These are phyloP conservation scores for Propsilocerus akamusi DNA, from an alignment of 1,140 invertebrate genomes.

Conservation along the genomic window DNA sequence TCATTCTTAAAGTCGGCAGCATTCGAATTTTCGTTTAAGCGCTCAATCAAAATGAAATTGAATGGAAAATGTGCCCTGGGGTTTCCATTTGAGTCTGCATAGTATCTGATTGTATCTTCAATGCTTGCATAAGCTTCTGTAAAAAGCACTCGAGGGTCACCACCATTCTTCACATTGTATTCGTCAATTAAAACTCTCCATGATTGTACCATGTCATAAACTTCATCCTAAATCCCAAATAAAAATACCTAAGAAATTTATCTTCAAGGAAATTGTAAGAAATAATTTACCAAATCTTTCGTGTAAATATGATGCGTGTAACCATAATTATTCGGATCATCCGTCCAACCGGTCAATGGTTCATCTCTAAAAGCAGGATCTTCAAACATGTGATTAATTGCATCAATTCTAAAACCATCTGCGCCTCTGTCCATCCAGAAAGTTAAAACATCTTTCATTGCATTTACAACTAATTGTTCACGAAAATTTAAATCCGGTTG, in stretches of 20 bases:
- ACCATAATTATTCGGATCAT: slow-evolving; percentile 26
- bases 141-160: slow-evolving; percentile 26
- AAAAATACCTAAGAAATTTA: too few relatives aligned
- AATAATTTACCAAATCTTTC: slow-evolving; percentile 24
- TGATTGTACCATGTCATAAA: slow-evolving; percentile 36
- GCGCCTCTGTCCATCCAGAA: slow-evolving; percentile 39
- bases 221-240: slow-evolving; percentile 24
- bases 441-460: slow-evolving; percentile 30
- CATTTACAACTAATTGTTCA: slow-evolving; percentile 30
- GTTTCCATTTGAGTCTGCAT: slow-evolving; percentile 24
- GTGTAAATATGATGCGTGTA: slow-evolving; percentile 37
- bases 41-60: slow-evolving; percentile 34
- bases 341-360: slow-evolving; percentile 21
- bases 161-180: slow-evolving; percentile 15
- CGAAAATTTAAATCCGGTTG: slow-evolving; percentile 40
- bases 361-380: slow-evolving; percentile 29
- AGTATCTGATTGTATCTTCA: slow-evolving; percentile 30
- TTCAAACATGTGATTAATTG: slow-evolving; percentile 30
- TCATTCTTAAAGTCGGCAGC: slow-evolving; percentile 30
- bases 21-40: slow-evolving; percentile 23
- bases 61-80: slow-evolving; percentile 37
- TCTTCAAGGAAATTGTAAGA: too few relatives aligned
- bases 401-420: slow-evolving; percentile 37
- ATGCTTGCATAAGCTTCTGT: slow-evolving; percentile 34
- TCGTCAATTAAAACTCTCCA: slow-evolving; percentile 38